Conservation (phyloP, 2,797 vertebrate species). For the Micropoecilia bifurca region DNA sequence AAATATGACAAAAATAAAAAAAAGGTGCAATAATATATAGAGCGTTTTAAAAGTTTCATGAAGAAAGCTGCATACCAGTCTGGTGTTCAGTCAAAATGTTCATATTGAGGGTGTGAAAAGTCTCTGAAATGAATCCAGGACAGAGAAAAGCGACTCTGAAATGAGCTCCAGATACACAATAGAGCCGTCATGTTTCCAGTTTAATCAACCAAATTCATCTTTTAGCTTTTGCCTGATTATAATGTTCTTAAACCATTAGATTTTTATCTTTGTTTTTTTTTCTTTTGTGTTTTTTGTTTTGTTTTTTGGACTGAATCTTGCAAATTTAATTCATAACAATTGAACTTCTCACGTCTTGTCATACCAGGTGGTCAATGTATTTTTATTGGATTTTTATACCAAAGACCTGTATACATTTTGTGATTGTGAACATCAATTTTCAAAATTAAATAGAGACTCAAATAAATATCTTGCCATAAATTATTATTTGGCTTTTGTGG, state of each 20-base stretch:
- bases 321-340: neutral
- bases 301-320: neutral
- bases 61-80: neutral
- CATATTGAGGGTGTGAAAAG: neutral
- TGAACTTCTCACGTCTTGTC: neutral
- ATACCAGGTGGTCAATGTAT: neutral
- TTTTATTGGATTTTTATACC: neutral
- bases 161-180: neutral
- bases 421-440: neutral
- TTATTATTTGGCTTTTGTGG: neutral
- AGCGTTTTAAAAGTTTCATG: neutral
- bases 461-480: neutral
- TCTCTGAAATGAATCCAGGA: neutral
- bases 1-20: neutral
- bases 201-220: slow-evolving; percentile 8
- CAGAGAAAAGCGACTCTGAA: neutral
- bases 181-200: slow-evolving; percentile 8
- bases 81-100: neutral
- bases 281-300: no score
- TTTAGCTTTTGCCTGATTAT: neutral
- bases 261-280: no score
- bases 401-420: neutral
- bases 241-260: neutral
- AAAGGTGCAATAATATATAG: neutral
- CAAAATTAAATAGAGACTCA: neutral